phyloP scores from a whole-genome alignment of 2,888 invertebrate genomes.

The Cistogaster globosa region DNA sequence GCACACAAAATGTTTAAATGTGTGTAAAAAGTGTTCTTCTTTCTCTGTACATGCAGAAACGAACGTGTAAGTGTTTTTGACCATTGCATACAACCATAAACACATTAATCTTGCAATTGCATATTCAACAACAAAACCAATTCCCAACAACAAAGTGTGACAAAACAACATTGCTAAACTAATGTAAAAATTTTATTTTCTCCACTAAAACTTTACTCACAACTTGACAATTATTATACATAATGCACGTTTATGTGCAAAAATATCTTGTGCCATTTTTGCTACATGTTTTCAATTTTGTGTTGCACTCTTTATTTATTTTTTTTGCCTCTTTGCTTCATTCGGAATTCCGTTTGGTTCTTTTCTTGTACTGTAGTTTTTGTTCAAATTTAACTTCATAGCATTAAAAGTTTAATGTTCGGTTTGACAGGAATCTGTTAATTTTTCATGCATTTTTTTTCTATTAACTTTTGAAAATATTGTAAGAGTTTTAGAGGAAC shows the following conservation, averaged over 20 bases:
- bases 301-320: not conserved
- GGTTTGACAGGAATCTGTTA: conserved; percentile 3
- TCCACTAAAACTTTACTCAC: not conserved
- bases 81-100: conserved; percentile 9
- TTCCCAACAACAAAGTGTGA: not conserved
- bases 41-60: not conserved
- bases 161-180: not conserved
- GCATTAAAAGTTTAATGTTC: conserved; percentile 20
- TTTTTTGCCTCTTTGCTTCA: not conserved
- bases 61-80: conserved; percentile 11
- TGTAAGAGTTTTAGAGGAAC: not conserved
- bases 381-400: conserved; percentile 29
- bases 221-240: not conserved
- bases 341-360: not conserved
- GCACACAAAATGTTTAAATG: not conserved
- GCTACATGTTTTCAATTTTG: conserved; percentile 2
- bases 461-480: conserved; percentile 1
- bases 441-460: not conserved
- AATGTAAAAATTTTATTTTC: not conserved
- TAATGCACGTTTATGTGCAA: not conserved
- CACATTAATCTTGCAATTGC: conserved; percentile 50
- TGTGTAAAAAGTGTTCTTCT: not conserved
- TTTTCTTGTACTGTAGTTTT: not conserved
- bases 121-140: conserved; percentile 23
- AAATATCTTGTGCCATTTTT: conserved; percentile 18